Base-by-base conservation (phyloP, 2,797 vertebrate genomes). In the Chaenodraco wilsoni region DNA sequence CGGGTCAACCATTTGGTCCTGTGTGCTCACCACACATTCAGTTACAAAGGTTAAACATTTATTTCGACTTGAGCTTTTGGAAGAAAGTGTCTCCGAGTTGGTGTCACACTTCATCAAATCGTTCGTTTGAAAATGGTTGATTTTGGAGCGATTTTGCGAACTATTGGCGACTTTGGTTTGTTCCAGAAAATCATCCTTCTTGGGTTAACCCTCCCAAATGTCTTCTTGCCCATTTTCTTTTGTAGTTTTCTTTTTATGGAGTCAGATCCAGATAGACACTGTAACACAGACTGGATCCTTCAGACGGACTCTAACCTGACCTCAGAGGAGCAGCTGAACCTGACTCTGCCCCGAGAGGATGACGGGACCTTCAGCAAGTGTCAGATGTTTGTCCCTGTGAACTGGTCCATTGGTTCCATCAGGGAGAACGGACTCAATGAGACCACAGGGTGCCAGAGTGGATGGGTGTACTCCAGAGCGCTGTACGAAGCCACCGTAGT, bases 271-370 rank as follows among this genome's bases (percentile, higher is more conserved):
- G 72, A 90, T 0, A 88, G 95, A 33, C 76, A 91, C 88, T 97
- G 96, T 4, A 85, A 96, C 69, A 96, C 95, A 55, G 78, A 90
- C 87, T 97, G 96, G 96, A 95, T 96, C 78, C 90, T 79, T 9
- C 1, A 69, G 43, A 1, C 74, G 0, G 87, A 79, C 43, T 78
- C 92, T 11, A 95, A 94, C 79, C 80, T 98, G 83, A 95, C 92
- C 0, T 3, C 45, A 15, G 94, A 94, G 0, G 90, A 96, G 82
- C 95, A 90, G 89, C 89, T 95, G 79, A 91, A 94, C 74, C 84
- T 96, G 71, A 96, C 95, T 0, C 3, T 97, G 65, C 96, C 96
- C 5, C 79, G 81, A 11, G 85, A 90, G 0, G 12, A 60, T 0
- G 65, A 92, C 0, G 96, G 95, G 17, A 51, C 49, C 0, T 95